Evolutionary conservation across 2,113 vertebrate genomes (phyloP).

Genomic region (Malurus cyaneus): DNA sequence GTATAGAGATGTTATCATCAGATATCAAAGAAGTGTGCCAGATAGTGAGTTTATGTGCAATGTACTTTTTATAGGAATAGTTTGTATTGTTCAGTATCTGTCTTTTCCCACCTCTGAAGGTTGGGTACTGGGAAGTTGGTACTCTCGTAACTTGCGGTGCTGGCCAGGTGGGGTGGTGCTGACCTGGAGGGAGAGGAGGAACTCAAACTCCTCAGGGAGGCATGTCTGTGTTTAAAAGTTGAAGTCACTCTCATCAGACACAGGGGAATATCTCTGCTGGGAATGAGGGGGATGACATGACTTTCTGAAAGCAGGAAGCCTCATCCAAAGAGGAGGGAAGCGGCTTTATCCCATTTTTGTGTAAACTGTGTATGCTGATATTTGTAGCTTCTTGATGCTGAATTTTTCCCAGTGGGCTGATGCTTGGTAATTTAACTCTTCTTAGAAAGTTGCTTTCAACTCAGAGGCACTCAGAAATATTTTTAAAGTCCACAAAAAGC

Average conservation of each 20-base stretch:
- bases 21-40: background rate
- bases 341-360: background rate
- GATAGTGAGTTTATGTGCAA: background rate
- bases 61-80: background rate
- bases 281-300: too few species aligned
- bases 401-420: background rate
- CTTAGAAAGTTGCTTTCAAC: background rate
- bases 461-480: background rate
- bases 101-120: background rate
- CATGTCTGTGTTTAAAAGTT: background rate
- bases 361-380: background rate
- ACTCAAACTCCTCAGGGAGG: fast-evolving
- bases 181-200: background rate
- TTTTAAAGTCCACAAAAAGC: background rate
- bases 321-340: background rate
- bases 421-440: background rate
- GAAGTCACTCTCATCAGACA: background rate
- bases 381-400: background rate
- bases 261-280: background rate
- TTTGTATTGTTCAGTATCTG: background rate
- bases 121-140: fast-evolving
- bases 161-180: background rate
- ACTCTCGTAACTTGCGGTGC: background rate
- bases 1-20: background rate
- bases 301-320: background rate